Evolutionary conservation across 1,140 invertebrate genomes (phyloP).

Genomic region (Octopus sinensis): DNA sequence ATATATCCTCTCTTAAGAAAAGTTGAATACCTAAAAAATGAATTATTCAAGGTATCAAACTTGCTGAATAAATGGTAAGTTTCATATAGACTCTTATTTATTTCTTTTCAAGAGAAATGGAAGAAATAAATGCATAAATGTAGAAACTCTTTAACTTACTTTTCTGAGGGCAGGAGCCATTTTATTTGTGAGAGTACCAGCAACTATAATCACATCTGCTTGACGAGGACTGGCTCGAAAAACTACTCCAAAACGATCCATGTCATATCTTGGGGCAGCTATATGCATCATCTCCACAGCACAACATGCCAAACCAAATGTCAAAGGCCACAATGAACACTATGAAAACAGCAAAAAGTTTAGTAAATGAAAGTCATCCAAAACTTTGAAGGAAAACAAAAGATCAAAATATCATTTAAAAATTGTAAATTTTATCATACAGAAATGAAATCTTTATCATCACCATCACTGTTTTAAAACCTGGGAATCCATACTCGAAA

Average conservation of each 20-base stretch:
- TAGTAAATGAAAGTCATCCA: neutral
- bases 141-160: constrained; percentile 56
- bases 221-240: constrained; percentile 91
- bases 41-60: no score
- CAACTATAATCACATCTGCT: constrained; percentile 95
- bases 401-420: neutral
- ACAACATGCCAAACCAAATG: constrained; percentile 95
- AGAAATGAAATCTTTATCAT: no score
- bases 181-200: constrained; percentile 97
- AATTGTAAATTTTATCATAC: no score
- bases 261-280: constrained; percentile 94
- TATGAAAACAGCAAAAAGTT: constrained; percentile 45
- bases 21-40: no score
- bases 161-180: constrained; percentile 96
- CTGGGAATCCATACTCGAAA: no score
- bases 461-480: no score
- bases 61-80: no score
- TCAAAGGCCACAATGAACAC: constrained; percentile 90
- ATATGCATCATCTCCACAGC: constrained; percentile 99
- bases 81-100: no score
- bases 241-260: constrained; percentile 87
- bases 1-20: no score
- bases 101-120: no score
- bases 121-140: no score
- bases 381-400: neutral